phyloP scores from a whole-genome alignment of 2,113 vertebrate genomes.

The Corythoichthys haematopterus region DNA sequence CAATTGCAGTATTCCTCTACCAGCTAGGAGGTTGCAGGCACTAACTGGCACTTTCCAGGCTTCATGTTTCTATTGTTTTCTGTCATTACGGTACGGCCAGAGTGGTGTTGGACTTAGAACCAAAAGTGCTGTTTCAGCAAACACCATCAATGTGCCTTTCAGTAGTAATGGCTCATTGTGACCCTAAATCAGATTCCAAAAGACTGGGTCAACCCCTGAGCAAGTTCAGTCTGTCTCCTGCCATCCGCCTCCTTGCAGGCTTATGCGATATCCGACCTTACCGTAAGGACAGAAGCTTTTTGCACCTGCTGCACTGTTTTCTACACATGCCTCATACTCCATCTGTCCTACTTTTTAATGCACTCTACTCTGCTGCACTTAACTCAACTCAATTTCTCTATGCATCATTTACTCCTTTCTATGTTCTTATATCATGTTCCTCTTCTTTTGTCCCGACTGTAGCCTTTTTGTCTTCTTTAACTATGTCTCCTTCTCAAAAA shows the following conservation, averaged over 20 bases:
- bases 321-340: slow-evolving; percentile 28
- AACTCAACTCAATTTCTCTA: slow-evolving; percentile 8
- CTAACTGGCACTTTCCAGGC: neutral
- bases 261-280: slow-evolving; percentile 34
- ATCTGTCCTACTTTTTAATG: slow-evolving; percentile 28
- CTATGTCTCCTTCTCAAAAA: neutral
- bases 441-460: neutral
- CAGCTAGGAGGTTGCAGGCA: neutral
- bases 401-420: slow-evolving; percentile 9
- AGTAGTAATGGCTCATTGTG: slow-evolving; percentile 6
- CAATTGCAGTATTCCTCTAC: neutral
- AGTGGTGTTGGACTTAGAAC: neutral
- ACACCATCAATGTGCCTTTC: slow-evolving; percentile 8
- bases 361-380: slow-evolving; percentile 1
- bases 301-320: slow-evolving; percentile 44
- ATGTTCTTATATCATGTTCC: slow-evolving; percentile 3
- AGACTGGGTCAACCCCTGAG: slow-evolving; percentile 14
- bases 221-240: slow-evolving; percentile 13
- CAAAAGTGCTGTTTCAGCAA: slow-evolving; percentile 23
- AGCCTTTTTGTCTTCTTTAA: neutral
- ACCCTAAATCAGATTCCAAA: slow-evolving; percentile 24
- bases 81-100: neutral
- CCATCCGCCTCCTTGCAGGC: slow-evolving; percentile 19
- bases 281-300: slow-evolving; percentile 36
- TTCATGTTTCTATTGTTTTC: neutral